Conservation (phyloP, 2,113 vertebrate genomes). For the Mesitornis unicolor region DNA sequence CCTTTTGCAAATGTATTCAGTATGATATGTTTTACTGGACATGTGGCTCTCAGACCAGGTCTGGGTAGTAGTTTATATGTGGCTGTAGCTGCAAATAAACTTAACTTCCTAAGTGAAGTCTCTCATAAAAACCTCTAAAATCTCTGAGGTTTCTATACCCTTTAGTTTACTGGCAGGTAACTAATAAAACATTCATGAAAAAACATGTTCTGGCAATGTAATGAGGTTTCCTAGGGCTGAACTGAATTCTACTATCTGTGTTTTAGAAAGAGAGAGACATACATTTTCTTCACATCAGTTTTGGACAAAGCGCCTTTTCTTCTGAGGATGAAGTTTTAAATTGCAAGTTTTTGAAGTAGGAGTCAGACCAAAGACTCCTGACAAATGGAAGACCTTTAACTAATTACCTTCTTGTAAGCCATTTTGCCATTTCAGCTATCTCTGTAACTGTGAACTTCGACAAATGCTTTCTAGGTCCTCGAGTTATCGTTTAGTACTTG, state of each 20-base stretch:
- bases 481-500: neutral
- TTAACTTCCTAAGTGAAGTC: neutral
- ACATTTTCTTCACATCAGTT: neutral
- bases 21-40: neutral
- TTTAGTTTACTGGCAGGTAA: neutral
- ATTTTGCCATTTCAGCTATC: neutral
- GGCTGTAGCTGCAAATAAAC: neutral
- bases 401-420: neutral
- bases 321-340: neutral
- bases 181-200: neutral
- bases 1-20: neutral
- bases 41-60: neutral
- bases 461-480: neutral
- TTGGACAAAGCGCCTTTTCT: neutral
- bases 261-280: neutral
- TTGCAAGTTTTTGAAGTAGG: neutral
- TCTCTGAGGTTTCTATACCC: neutral
- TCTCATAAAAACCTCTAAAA: neutral
- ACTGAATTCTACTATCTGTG: neutral
- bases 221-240: neutral
- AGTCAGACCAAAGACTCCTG: neutral
- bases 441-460: neutral
- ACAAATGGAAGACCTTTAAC: neutral
- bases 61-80: neutral
- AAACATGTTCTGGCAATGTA: neutral